A percentile compares a stretch with the other conserved stretches of the same genome.
Conservation (phyloP, 2,113 vertebrate genomes). For the Semicossyphus pulcher region DNA sequence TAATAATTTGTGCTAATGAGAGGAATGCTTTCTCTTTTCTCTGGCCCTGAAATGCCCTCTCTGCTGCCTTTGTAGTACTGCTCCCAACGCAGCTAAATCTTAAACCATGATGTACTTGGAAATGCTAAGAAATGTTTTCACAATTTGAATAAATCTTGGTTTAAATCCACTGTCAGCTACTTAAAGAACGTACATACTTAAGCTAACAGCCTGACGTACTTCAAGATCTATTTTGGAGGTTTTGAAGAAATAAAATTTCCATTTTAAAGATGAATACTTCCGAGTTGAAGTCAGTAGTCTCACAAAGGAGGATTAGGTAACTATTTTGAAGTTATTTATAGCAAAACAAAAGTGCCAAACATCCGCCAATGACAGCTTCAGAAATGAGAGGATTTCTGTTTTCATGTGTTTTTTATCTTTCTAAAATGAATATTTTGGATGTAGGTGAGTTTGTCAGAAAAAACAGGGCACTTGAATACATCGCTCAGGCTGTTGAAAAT, state of each 20-base stretch:
- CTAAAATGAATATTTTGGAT: too few species aligned
- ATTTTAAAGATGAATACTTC: neutral
- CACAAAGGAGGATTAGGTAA: neutral
- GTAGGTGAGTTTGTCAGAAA: too few species aligned
- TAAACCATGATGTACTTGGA: constrained; percentile 8
- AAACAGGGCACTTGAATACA: neutral
- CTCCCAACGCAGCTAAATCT: constrained; percentile 4
- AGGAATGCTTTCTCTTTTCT: constrained; percentile 22
- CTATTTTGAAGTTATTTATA: neutral
- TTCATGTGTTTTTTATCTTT: too few species aligned
- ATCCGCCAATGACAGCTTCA: neutral
- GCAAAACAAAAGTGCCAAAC: neutral
- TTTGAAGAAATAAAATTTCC: neutral
- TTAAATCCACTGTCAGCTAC: constrained; percentile 11
- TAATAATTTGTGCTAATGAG: constrained; percentile 55
- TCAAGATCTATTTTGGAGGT: neutral
- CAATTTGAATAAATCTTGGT: constrained; percentile 35
- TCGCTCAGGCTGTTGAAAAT: too few species aligned
- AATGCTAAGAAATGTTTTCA: constrained; percentile 21
- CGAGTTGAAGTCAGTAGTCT: too few species aligned
- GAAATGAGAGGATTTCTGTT: too few species aligned
- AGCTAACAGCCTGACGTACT: too few species aligned
- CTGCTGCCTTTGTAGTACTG: constrained; percentile 11
- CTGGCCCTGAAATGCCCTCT: constrained; percentile 26
- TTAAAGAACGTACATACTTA: neutral